These are phyloP conservation scores for Lanius collurio DNA, from an alignment of 2,113 vertebrate species.

Conservation along the genomic window DNA sequence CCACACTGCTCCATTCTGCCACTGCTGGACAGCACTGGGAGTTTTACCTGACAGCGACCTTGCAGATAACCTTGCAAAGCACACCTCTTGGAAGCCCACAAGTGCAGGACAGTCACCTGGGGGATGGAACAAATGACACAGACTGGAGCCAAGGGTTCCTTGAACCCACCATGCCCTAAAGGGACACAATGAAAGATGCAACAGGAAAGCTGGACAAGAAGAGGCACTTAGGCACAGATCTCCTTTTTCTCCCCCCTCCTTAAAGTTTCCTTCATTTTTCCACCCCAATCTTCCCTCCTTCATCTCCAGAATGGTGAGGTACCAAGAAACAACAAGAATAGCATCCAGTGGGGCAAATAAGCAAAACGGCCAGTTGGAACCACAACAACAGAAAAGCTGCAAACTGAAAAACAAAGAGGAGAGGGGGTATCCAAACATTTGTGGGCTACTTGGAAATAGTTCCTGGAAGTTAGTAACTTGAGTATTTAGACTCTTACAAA, in stretches of 20 bases:
- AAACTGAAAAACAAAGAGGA: neutral
- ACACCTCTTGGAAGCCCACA: neutral
- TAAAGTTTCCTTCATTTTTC: neutral
- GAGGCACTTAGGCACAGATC: too few species aligned
- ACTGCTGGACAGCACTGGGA: neutral
- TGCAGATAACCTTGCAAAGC: neutral
- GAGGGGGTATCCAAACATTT: neutral
- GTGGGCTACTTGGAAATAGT: neutral
- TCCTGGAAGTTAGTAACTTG: neutral
- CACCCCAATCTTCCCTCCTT: neutral
- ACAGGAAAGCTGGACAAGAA: neutral
- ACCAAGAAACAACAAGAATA: neutral
- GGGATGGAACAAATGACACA: neutral
- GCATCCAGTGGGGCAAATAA: neutral
- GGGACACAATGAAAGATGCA: neutral
- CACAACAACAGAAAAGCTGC: neutral
- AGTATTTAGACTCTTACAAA: neutral
- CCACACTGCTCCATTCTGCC: neutral
- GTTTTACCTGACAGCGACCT: neutral
- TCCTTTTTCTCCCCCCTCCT: neutral
- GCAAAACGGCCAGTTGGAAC: neutral
- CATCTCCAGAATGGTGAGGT: neutral
- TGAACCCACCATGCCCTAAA: neutral
- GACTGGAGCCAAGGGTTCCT: neutral
- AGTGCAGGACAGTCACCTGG: neutral